phyloP scores from a whole-genome alignment of 2,113 vertebrate genomes.

The Chascanopsetta lugubris region DNA sequence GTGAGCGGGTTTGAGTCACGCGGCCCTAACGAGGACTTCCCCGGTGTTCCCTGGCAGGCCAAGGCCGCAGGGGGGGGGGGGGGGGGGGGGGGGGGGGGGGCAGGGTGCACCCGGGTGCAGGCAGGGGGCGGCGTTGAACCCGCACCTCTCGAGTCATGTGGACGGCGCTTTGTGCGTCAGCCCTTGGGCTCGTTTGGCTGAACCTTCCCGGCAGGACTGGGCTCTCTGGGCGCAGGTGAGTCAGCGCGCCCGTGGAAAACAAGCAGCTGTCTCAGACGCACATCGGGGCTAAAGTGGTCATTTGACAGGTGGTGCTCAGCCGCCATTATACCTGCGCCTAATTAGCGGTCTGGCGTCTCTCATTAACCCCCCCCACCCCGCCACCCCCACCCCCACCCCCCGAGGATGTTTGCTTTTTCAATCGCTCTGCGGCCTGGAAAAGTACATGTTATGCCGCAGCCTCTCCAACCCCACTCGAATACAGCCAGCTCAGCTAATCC shows the following conservation, averaged over 20 bases:
- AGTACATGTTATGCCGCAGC: slow-evolving; percentile 64
- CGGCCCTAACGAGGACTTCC: slow-evolving; percentile 60
- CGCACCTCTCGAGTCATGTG: slow-evolving; percentile 53
- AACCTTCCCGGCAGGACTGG: slow-evolving; percentile 48
- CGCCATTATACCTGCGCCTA: slow-evolving; percentile 65
- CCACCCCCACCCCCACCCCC: no score
- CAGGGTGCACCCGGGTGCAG: slow-evolving; percentile 28
- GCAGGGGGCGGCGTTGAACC: slow-evolving; percentile 30
- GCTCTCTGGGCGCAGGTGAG: slow-evolving; percentile 56
- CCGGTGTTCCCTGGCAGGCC: slow-evolving; percentile 31
- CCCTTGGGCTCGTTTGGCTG: slow-evolving; percentile 46
- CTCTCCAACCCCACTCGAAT: slow-evolving; percentile 47
- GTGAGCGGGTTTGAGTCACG: slow-evolving; percentile 57
- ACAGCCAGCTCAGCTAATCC: slow-evolving; percentile 64
- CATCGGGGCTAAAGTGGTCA: slow-evolving; percentile 59
- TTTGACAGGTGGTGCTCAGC: slow-evolving; percentile 74
- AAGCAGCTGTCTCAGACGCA: slow-evolving; percentile 55
- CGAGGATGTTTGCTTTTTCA: slow-evolving; percentile 72
- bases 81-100: no score
- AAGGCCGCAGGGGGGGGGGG: no score
- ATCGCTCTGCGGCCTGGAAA: slow-evolving; percentile 61
- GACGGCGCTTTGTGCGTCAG: slow-evolving; percentile 50
- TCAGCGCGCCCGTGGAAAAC: slow-evolving; percentile 65
- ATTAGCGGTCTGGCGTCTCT: slow-evolving; percentile 68
- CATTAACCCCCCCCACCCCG: no score